Evolutionary conservation across 2,797 vertebrate genomes (phyloP), one percentile per base, ranked within the genome.

Genomic region (Holocentrus rufus): DNA sequence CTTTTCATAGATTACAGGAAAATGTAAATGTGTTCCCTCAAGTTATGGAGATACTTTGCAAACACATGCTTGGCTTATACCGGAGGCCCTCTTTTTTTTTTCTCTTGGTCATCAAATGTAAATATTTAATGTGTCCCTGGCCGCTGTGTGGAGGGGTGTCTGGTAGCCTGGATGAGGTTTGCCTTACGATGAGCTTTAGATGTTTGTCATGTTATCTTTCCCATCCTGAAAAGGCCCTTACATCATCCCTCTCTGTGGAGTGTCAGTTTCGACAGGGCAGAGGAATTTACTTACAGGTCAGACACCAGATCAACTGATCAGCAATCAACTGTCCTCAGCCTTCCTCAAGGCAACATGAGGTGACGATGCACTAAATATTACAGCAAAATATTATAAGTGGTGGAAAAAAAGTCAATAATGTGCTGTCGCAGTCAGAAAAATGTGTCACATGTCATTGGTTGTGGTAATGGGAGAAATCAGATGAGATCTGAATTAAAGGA

Each of bases 251-350:
- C 56, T 83, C 65, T 72, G 81, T 72, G 54, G 74, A 82, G 90
- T 90, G 82, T 92, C 84, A 73, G 79, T 87, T 93, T 89, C 89
- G 88, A 74, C 67, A 25, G 80, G 79, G 52, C 79, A 75, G 71
- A 85, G 87, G 89, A 91, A 90, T 91, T 92, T 87, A 92, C 81
- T 93, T 91, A 91, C 89, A 90, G 90, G 87, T 93, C 86, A 92
- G 74, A 71, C 77, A 72, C 74, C 69, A 77, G 76, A 87, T 86
- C 82, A 80, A 61, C 83, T 82, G 64, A 70, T 71, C 66, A 7
- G 18, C 68, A 36, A 36, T 18, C 6, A 50, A 23, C 70, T 6
- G 53, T 72, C 27, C 50, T 52, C 7, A 25, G 65, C 65, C 67
- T 30, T 50, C 15, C 65, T 74, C 25, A 1, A 59, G 27, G 58